Percentiles rank a stretch among this genome's conserved stretches.
These are phyloP conservation scores for Epirrhoe tristata DNA, from an alignment of 2,888 invertebrate genomes.

Conservation along the genomic window DNA sequence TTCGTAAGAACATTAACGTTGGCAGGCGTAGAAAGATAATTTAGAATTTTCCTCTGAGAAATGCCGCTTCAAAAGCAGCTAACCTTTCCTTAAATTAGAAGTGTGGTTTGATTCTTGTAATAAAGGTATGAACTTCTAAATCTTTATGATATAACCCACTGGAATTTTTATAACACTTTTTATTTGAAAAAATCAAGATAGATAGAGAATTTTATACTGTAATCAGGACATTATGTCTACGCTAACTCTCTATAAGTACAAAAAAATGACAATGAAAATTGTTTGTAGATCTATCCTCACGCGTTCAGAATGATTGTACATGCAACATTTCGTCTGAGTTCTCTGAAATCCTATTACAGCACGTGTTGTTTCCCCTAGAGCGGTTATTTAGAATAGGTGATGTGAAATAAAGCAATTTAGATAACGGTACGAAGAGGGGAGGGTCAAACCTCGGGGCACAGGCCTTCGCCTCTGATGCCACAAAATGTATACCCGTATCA, in stretches of 20 bases:
- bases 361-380: slow-evolving; percentile 40
- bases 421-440: slow-evolving; percentile 41
- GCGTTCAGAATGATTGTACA: not conserved
- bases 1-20: slow-evolving; percentile 7
- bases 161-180: too few species aligned
- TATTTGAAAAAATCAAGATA: too few species aligned
- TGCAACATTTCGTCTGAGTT: slow-evolving; percentile 10
- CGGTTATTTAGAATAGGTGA: slow-evolving; percentile 45
- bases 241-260: too few species aligned
- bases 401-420: slow-evolving; percentile 48
- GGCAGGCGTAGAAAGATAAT: not conserved
- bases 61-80: not conserved
- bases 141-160: too few species aligned
- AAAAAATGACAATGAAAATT: too few species aligned
- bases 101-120: not conserved
- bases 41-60: slow-evolving; percentile 14
- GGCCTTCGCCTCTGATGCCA: slow-evolving; percentile 30
- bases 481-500: slow-evolving; percentile 29
- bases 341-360: slow-evolving; percentile 35
- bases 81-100: not conserved
- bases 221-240: too few species aligned
- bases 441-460: slow-evolving; percentile 33
- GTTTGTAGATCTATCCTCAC: not conserved
- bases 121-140: not conserved
- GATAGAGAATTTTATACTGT: too few species aligned